phyloP scores from a whole-genome alignment of 2,888 invertebrate genomes.

The Morpho helenor region DNA sequence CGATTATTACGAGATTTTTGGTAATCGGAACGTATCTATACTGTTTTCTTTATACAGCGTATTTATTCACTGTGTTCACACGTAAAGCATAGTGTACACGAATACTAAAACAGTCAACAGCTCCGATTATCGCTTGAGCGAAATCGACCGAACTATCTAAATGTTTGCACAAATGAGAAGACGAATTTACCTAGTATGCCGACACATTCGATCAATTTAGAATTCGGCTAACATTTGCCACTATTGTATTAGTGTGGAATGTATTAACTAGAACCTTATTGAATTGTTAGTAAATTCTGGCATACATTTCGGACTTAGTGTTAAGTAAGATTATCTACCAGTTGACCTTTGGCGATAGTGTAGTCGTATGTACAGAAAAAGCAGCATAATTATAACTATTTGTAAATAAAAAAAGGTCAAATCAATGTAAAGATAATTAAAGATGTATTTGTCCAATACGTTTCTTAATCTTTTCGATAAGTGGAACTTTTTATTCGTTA shows the following conservation, averaged over 20 bases:
- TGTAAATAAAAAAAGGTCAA: too few relatives aligned
- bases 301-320: too few relatives aligned
- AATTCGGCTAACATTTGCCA: conserved; percentile 7
- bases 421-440: too few relatives aligned
- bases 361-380: too few relatives aligned
- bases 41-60: not conserved
- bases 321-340: too few relatives aligned
- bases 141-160: conserved; percentile 16
- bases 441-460: too few relatives aligned
- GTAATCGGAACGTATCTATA: not conserved
- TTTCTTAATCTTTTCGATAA: too few relatives aligned
- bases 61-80: not conserved
- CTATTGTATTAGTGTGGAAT: conserved; percentile 1
- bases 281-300: too few relatives aligned
- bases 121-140: conserved; percentile 13
- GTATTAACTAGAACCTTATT: not conserved
- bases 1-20: not conserved
- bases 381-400: too few relatives aligned
- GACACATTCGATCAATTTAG: conserved; percentile 13
- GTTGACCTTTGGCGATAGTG: too few relatives aligned
- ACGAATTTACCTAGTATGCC: conserved; percentile 13
- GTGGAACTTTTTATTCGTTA: too few relatives aligned
- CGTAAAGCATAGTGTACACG: conserved; percentile 13
- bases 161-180: conserved; percentile 17
- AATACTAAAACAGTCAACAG: conserved; percentile 15